These are phyloP conservation scores for Mirounga angustirostris DNA, from an alignment of 2,113 vertebrate genomes.

Conservation along the genomic window DNA sequence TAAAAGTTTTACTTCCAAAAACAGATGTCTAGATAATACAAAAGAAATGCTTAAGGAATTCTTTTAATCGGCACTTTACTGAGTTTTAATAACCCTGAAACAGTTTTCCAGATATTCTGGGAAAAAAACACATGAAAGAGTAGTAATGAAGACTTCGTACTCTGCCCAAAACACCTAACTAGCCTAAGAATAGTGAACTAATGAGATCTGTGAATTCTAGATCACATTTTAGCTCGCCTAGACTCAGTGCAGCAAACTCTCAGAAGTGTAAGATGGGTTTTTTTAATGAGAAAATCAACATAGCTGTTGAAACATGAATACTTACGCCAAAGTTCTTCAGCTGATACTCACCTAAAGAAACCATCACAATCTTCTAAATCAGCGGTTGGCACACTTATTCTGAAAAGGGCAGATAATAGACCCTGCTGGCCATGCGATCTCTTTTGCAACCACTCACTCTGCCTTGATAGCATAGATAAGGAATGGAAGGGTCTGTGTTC, in stretches of 20 bases:
- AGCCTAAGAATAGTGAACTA: neutral
- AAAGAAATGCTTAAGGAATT: constrained; percentile 56
- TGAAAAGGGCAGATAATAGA: neutral
- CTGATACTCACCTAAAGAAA: constrained; percentile 19
- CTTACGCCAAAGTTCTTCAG: neutral
- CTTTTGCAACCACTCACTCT: neutral
- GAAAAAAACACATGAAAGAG: constrained; percentile 9
- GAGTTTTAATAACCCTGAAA: neutral
- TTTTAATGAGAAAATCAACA: constrained; percentile 16
- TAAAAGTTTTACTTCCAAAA: neutral
- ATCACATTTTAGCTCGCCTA: neutral
- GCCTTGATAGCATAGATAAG: neutral
- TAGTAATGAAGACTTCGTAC: neutral
- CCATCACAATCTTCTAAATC: neutral
- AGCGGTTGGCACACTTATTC: neutral
- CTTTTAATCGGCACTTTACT: constrained; percentile 11
- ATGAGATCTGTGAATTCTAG: neutral
- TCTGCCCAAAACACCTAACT: neutral
- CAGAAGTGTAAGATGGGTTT: neutral
- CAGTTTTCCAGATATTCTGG: neutral
- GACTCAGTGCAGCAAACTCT: neutral
- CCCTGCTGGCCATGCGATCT: neutral
- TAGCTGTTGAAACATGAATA: neutral
- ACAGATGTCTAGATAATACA: constrained; percentile 15
- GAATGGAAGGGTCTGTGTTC: neutral